These are phyloP conservation scores for Xestia sexstrigata DNA, from an alignment of 2,888 invertebrate species.

Conservation along the genomic window DNA sequence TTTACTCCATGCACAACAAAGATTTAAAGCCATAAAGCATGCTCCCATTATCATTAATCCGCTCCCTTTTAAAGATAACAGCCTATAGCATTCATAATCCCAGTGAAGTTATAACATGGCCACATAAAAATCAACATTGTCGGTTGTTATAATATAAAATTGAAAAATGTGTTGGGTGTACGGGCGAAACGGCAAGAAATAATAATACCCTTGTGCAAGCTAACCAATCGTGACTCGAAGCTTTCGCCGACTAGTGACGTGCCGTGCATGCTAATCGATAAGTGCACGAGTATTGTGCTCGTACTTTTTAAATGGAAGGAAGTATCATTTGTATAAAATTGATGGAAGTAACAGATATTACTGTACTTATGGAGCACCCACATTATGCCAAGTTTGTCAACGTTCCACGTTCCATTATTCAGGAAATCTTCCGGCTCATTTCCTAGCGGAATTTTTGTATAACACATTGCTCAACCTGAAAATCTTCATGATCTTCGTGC, in stretches of 20 bases:
- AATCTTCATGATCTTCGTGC: not conserved
- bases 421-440: not conserved
- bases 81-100: conserved; percentile 34
- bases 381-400: not conserved
- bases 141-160: conserved; percentile 71
- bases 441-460: not conserved
- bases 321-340: conserved; percentile 12
- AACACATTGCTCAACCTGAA: not conserved
- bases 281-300: conserved; percentile 36
- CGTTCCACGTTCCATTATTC: not conserved
- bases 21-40: conserved; percentile 3
- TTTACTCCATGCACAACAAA: conserved; percentile 12
- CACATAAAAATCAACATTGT: conserved; percentile 61
- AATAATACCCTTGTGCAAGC: conserved; percentile 84
- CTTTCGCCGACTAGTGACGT: conserved; percentile 77
- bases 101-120: conserved; percentile 43
- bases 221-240: conserved; percentile 86
- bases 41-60: conserved; percentile 31
- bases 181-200: conserved; percentile 80
- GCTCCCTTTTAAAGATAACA: conserved; percentile 24
- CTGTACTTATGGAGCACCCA: not conserved
- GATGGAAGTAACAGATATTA: not conserved
- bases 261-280: conserved; percentile 52
- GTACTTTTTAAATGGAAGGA: conserved; percentile 10
- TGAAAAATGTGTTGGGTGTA: conserved; percentile 75